These are phyloP conservation scores for Eilema sororculum DNA, from an alignment of 2,888 invertebrate species.

Conservation along the genomic window DNA sequence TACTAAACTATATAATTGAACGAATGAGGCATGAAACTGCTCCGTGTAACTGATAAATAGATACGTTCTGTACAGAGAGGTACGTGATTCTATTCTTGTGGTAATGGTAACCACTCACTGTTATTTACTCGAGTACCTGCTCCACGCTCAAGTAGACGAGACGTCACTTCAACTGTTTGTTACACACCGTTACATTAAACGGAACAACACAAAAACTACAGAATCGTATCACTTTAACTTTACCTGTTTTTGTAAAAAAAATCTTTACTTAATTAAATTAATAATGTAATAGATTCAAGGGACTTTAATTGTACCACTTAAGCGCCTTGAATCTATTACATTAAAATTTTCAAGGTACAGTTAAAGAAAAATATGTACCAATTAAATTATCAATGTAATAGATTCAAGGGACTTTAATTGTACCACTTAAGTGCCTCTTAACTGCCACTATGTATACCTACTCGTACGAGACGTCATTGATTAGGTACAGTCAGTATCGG, in stretches of 20 bases:
- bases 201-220: constrained; percentile 63
- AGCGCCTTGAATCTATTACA: no score
- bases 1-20: constrained; percentile 34
- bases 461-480: no score
- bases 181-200: constrained; percentile 62
- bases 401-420: no score
- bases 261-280: not conserved
- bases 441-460: no score
- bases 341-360: no score
- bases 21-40: constrained; percentile 31
- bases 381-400: constrained; percentile 24
- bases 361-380: constrained; percentile 15
- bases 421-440: no score
- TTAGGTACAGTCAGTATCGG: no score
- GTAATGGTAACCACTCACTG: constrained; percentile 54
- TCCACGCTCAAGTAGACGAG: constrained; percentile 56
- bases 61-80: constrained; percentile 20
- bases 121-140: constrained; percentile 66
- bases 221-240: constrained; percentile 56
- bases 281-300: not conserved
- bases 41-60: constrained; percentile 6
- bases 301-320: no score
- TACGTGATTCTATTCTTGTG: constrained; percentile 58
- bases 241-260: constrained; percentile 12
- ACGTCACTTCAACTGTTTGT: constrained; percentile 20